A percentile compares a stretch with the other conserved stretches of the same genome.
Evolutionary conservation across 2,888 invertebrate genomes (phyloP).

Genomic region (Acronicta leporina): DNA sequence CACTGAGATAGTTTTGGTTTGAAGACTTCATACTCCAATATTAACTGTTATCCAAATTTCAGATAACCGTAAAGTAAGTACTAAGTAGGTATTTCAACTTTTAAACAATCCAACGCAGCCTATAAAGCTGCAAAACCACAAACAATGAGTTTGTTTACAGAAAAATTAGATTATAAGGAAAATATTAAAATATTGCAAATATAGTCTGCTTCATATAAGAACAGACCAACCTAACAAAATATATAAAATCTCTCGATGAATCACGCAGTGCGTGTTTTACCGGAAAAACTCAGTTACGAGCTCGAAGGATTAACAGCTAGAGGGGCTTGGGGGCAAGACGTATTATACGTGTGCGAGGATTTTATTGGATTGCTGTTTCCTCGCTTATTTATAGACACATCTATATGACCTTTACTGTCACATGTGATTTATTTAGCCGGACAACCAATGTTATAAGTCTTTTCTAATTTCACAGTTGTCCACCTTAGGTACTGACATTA

Average conservation of each 20-base stretch:
- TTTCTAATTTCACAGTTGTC: constrained; percentile 40
- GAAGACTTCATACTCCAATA: no score
- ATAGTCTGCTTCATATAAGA: constrained; percentile 29
- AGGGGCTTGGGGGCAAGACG: constrained; percentile 53
- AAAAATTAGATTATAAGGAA: constrained; percentile 24
- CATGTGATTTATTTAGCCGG: constrained; percentile 20
- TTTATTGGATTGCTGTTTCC: constrained; percentile 55
- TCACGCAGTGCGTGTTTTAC: constrained; percentile 72
- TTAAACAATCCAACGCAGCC: constrained; percentile 26
- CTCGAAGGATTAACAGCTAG: constrained; percentile 69
- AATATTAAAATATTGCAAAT: constrained; percentile 30
- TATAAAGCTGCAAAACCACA: not conserved
- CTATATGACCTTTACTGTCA: constrained; percentile 47
- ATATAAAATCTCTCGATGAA: constrained; percentile 64
- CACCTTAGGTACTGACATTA: constrained; percentile 36
- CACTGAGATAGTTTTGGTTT: no score
- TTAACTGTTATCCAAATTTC: not conserved
- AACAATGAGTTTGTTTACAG: constrained; percentile 26
- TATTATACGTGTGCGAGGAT: constrained; percentile 35
- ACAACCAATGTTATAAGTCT: constrained; percentile 36
- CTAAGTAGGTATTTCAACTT: constrained; percentile 29
- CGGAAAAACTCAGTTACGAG: constrained; percentile 64
- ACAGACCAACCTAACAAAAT: constrained; percentile 26
- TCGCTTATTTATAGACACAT: constrained; percentile 39
- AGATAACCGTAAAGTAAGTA: not conserved